phyloP scores from a whole-genome alignment of 2,888 invertebrate genomes.

The Shargacucullia verbasci region DNA sequence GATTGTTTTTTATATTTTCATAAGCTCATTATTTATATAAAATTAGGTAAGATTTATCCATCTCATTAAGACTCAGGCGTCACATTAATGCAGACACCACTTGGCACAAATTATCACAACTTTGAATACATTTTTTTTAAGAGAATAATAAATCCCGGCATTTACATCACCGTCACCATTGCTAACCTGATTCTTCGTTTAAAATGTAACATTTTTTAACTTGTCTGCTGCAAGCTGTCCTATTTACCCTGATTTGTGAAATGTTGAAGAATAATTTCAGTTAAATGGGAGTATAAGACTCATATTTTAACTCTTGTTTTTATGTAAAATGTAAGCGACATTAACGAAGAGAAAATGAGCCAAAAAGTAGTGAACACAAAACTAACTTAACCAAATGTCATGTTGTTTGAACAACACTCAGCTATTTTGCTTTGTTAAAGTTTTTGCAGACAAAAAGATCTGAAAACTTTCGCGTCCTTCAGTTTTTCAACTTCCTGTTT shows the following conservation, averaged over 20 bases:
- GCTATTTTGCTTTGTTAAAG: conserved; percentile 46
- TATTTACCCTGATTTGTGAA: conserved; percentile 26
- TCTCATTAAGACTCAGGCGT: conserved; percentile 25
- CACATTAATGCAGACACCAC: conserved; percentile 37
- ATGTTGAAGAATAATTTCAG: conserved; percentile 23
- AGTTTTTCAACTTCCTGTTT: conserved; percentile 64
- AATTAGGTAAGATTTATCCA: not conserved
- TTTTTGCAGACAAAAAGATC: conserved; percentile 55
- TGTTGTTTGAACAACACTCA: conserved; percentile 41
- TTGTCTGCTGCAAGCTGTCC: conserved; percentile 10
- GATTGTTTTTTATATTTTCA: conserved; percentile 2
- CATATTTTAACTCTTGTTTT: conserved; percentile 19
- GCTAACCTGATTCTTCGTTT: conserved; percentile 30
- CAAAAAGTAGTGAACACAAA: conserved; percentile 30
- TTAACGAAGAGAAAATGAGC: conserved; percentile 29
- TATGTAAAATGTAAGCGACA: conserved; percentile 22
- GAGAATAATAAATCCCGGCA: conserved; percentile 26
- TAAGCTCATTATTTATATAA: no score
- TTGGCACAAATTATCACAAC: conserved; percentile 18
- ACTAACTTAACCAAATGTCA: conserved; percentile 50
- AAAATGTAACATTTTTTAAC: conserved; percentile 39
- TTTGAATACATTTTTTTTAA: conserved; percentile 23
- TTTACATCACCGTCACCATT: conserved; percentile 27
- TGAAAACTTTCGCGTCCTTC: conserved; percentile 56
- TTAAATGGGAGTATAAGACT: conserved; percentile 16